These are phyloP conservation scores for Stenodema calcarata DNA, from an alignment of 2,888 invertebrate species.

Conservation along the genomic window DNA sequence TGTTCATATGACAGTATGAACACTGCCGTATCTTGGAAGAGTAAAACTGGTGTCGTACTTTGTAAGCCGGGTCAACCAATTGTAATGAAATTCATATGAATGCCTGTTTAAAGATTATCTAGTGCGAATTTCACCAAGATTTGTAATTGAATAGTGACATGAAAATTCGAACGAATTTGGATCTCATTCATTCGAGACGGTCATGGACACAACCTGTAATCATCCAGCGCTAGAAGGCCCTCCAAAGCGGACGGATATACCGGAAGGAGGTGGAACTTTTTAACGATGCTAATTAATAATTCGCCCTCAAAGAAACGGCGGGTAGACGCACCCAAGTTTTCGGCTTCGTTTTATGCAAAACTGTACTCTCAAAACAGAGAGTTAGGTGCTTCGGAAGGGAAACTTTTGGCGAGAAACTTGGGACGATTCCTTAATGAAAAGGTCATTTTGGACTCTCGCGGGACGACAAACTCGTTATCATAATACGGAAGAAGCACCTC, in stretches of 20 bases:
- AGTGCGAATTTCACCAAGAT: too few relatives aligned
- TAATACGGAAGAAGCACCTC: neutral
- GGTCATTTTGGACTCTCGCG: neutral
- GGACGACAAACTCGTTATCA: neutral
- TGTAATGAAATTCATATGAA: too few relatives aligned
- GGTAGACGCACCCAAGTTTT: neutral
- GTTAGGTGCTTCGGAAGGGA: neutral
- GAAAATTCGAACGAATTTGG: too few relatives aligned
- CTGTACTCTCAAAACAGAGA: neutral
- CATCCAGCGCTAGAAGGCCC: neutral
- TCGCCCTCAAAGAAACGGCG: neutral
- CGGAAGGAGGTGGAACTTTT: neutral
- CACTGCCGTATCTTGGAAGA: too few relatives aligned
- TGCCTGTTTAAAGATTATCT: too few relatives aligned
- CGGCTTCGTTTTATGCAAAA: neutral
- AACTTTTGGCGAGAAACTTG: neutral
- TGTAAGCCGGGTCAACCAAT: too few relatives aligned
- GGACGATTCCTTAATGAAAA: neutral
- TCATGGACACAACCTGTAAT: neutral
- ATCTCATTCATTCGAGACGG: too few relatives aligned
- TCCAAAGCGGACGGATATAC: neutral
- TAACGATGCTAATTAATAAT: constrained; percentile 3
- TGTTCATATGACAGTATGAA: too few relatives aligned
- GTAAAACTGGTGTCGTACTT: too few relatives aligned
- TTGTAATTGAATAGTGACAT: too few relatives aligned